These are phyloP conservation scores for Acleris emargana DNA, from an alignment of 2,888 invertebrate genomes.

Conservation along the genomic window DNA sequence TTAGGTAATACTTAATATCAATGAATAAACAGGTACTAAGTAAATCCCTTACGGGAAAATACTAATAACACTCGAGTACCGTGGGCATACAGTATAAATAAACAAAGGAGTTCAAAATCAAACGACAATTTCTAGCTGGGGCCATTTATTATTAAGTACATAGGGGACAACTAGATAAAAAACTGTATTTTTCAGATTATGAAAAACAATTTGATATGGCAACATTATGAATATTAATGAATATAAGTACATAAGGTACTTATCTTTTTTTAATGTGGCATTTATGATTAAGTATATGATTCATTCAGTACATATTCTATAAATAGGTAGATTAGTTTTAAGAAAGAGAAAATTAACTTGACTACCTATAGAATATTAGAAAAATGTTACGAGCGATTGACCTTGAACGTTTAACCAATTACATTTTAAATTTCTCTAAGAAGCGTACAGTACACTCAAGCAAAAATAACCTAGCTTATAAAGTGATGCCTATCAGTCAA, in stretches of 20 bases:
- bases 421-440: constrained; percentile 33
- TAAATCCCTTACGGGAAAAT: background rate
- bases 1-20: too few species aligned
- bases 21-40: too few species aligned
- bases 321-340: constrained; percentile 48
- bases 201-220: constrained; percentile 79
- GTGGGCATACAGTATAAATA: background rate
- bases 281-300: constrained; percentile 46
- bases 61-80: too few species aligned
- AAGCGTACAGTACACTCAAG: too few species aligned
- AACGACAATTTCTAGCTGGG: constrained; percentile 59
- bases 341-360: constrained; percentile 55
- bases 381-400: constrained; percentile 50
- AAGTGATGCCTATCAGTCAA: constrained; percentile 1
- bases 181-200: constrained; percentile 71
- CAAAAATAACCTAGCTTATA: too few species aligned
- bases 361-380: constrained; percentile 51
- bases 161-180: constrained; percentile 77
- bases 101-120: constrained; percentile 39
- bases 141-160: constrained; percentile 76
- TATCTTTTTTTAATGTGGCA: constrained; percentile 53
- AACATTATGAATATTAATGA: constrained; percentile 59
- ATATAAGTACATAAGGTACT: constrained; percentile 44
- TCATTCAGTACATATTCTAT: constrained; percentile 28
- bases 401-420: constrained; percentile 41